Evolutionary conservation across 2,888 invertebrate genomes (phyloP).

Genomic region (Plagiodera versicolora): DNA sequence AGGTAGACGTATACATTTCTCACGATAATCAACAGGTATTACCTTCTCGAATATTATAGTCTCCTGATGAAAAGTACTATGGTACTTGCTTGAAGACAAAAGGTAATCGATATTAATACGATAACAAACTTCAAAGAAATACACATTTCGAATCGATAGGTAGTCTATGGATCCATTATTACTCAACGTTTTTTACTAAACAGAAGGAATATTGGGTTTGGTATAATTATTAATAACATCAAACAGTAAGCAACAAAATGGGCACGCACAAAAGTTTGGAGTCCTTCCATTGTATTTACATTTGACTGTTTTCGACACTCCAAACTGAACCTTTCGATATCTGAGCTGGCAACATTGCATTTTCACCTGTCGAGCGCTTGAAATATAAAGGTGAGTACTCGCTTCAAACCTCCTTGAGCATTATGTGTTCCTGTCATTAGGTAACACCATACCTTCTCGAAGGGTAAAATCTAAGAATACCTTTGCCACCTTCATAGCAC

Average conservation of each 20-base stretch:
- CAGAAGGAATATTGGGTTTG: too few species aligned
- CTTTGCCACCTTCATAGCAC: background rate
- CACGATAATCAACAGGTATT: background rate
- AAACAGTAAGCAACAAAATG: background rate
- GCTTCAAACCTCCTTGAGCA: constrained; percentile 8
- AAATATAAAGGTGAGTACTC: constrained; percentile 14
- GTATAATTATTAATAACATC: too few species aligned
- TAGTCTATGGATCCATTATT: too few species aligned
- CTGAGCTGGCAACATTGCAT: constrained; percentile 8
- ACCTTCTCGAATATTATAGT: background rate
- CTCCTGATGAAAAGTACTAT: background rate
- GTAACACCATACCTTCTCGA: constrained; percentile 31
- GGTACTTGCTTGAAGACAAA: background rate
- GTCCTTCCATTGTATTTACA: too few species aligned
- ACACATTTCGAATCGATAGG: too few species aligned
- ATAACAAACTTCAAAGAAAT: too few species aligned
- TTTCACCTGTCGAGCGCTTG: constrained; percentile 10
- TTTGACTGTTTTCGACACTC: too few species aligned
- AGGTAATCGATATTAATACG: too few species aligned
- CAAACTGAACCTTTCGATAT: background rate
- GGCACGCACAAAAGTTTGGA: too few species aligned
- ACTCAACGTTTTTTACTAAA: too few species aligned
- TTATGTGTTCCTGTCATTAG: constrained; percentile 21
- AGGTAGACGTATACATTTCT: too few species aligned
- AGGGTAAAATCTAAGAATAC: constrained; percentile 20